phyloP scores from a whole-genome alignment of 2,888 invertebrate genomes.

The Cremastobaeus sp. region DNA sequence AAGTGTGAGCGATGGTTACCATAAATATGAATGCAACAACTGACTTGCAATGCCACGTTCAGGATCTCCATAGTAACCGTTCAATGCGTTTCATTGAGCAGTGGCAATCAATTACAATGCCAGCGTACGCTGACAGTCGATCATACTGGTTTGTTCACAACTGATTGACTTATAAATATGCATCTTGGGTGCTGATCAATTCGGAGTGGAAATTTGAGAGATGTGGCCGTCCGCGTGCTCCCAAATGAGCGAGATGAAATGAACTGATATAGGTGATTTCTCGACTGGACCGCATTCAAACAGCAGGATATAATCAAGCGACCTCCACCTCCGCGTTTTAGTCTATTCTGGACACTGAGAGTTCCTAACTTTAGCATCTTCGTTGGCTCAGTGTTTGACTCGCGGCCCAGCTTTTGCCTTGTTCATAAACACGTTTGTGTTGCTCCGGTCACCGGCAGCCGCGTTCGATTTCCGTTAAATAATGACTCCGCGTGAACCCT shows the following conservation, averaged over 20 bases:
- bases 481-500: conserved; percentile 11
- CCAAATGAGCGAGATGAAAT: no score
- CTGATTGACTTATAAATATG: no score
- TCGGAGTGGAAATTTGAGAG: no score
- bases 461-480: not conserved
- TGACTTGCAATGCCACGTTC: conserved; percentile 1
- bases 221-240: no score
- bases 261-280: no score
- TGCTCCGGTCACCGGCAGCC: not conserved
- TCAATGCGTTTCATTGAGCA: conserved; percentile 28
- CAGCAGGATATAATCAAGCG: conserved; percentile 67
- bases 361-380: conserved; percentile 74
- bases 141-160: no score
- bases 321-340: conserved; percentile 74
- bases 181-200: no score
- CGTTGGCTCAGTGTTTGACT: conserved; percentile 72
- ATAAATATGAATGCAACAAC: conserved; percentile 29
- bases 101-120: conserved; percentile 14
- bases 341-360: conserved; percentile 74
- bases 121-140: conserved; percentile 7
- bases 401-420: conserved; percentile 28
- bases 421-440: conserved; percentile 2
- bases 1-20: no score
- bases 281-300: conserved; percentile 1
- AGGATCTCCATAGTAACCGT: conserved; percentile 12